Conservation (phyloP, 1,140 invertebrate genomes). For the Choristoneura fumiferana region DNA sequence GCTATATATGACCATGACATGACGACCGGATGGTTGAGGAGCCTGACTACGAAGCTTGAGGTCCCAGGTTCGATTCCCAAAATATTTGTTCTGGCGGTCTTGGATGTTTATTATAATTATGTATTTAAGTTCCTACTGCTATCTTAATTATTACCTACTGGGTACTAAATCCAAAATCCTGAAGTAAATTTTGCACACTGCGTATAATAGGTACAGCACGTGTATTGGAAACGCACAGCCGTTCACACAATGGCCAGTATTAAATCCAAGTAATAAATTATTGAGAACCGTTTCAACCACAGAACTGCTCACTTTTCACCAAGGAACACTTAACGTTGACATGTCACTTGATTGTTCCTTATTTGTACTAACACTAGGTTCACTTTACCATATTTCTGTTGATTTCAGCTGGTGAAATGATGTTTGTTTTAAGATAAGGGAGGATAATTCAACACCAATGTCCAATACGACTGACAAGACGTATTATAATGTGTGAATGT, state of each 20-base stretch:
- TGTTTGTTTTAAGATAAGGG: conserved; percentile 4
- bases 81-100: too few relatives aligned
- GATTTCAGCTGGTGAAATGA: neutral
- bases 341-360: neutral
- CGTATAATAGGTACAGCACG: too few relatives aligned
- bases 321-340: neutral
- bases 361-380: neutral
- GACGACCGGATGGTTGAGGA: too few relatives aligned
- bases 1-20: too few relatives aligned
- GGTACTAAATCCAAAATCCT: too few relatives aligned
- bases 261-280: conserved; percentile 22
- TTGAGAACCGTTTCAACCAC: conserved; percentile 17
- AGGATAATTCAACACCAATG: conserved; percentile 18
- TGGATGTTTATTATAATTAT: too few relatives aligned
- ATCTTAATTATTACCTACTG: too few relatives aligned
- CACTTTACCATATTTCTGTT: neutral
- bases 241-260: conserved; percentile 20
- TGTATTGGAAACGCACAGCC: conserved; percentile 11
- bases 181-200: too few relatives aligned
- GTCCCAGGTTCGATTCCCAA: too few relatives aligned
- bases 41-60: too few relatives aligned
- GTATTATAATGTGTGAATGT: conserved; percentile 18
- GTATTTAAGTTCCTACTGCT: too few relatives aligned
- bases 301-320: conserved; percentile 17
- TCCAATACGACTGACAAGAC: conserved; percentile 15